These are phyloP conservation scores for Cylindroiulus punctatus DNA, from an alignment of 2,888 invertebrate species.

Conservation along the genomic window DNA sequence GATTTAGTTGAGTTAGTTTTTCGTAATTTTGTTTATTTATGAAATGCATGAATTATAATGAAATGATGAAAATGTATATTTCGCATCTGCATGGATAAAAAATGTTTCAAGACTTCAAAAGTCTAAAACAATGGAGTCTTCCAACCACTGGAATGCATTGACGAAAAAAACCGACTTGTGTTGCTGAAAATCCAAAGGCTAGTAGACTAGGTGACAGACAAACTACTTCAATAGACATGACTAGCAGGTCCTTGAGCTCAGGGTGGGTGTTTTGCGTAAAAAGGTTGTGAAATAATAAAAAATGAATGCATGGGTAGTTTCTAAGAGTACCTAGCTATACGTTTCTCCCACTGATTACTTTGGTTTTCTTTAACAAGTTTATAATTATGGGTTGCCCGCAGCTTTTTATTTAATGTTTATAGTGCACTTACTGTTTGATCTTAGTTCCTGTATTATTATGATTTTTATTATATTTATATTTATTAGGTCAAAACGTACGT, in stretches of 20 bases:
- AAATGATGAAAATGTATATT: background rate
- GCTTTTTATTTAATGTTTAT: background rate
- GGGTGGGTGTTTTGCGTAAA: slow-evolving; percentile 44
- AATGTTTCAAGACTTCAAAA: background rate
- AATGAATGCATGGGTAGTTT: background rate
- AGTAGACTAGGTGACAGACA: slow-evolving; percentile 31
- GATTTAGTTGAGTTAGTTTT: background rate
- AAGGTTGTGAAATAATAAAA: slow-evolving; percentile 39
- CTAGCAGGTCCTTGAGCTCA: slow-evolving; percentile 47
- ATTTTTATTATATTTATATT: background rate
- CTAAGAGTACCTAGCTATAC: background rate
- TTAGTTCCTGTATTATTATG: background rate
- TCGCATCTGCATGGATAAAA: background rate
- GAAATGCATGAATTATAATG: background rate
- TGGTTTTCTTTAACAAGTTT: background rate
- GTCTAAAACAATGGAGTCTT: background rate
- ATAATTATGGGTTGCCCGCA: background rate
- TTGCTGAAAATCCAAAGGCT: slow-evolving; percentile 39
- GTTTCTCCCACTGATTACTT: background rate
- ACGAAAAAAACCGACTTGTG: slow-evolving; percentile 13
- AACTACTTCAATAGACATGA: slow-evolving; percentile 38
- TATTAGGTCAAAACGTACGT: background rate
- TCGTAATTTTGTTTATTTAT: background rate
- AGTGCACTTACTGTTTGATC: background rate
- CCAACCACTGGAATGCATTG: slow-evolving; percentile 6